These are phyloP conservation scores for Macrotis lagotis DNA, from an alignment of 2,113 vertebrate genomes.

Conservation along the genomic window DNA sequence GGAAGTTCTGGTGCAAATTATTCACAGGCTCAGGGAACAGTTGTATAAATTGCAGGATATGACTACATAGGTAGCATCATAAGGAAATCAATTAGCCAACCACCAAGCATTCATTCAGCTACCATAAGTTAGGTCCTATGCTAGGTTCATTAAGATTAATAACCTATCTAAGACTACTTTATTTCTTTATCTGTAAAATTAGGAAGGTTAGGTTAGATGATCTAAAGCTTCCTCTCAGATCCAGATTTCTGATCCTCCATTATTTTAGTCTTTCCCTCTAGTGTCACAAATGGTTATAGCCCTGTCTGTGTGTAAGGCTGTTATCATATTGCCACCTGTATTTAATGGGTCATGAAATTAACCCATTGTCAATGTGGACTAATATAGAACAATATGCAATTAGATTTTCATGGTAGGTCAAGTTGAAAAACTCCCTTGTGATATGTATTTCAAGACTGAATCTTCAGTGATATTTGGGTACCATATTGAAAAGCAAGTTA, in stretches of 20 bases:
- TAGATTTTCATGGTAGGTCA: neutral
- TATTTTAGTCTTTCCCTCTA: neutral
- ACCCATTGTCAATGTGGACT: neutral
- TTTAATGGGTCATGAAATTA: neutral
- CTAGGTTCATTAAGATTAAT: neutral
- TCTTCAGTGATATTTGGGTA: neutral
- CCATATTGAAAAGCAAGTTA: neutral
- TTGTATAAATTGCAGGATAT: too few relatives aligned
- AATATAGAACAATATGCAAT: neutral
- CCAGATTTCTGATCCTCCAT: neutral
- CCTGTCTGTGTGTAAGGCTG: neutral
- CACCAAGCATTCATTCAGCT: too few relatives aligned
- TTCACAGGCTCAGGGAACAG: too few relatives aligned
- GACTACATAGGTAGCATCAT: too few relatives aligned
- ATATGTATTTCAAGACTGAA: neutral
- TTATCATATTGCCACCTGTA: neutral
- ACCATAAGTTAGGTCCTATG: neutral
- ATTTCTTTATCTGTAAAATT: neutral
- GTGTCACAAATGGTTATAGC: neutral
- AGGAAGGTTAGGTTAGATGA: neutral
- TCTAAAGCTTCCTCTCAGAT: neutral
- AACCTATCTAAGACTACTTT: neutral
- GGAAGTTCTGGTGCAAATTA: too few relatives aligned
- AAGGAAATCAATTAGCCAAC: too few relatives aligned
- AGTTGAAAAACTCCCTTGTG: neutral